phyloP scores from a whole-genome alignment of 2,888 invertebrate genomes.

The Cepaea hortensis region DNA sequence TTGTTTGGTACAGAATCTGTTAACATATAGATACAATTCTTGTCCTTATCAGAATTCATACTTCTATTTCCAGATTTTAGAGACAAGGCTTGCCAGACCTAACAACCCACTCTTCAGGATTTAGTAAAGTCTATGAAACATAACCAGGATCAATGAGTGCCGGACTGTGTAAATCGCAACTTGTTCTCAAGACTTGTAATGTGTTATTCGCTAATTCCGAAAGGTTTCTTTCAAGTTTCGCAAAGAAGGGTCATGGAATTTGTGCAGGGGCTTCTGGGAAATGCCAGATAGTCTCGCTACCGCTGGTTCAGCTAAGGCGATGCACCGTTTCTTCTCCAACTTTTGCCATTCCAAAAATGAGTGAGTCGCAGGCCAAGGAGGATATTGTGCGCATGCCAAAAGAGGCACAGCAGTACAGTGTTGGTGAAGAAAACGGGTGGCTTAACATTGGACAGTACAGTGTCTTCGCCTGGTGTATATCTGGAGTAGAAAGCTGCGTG shows the following conservation, averaged over 20 bases:
- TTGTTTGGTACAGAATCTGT: too few relatives aligned
- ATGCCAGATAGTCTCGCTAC: background rate
- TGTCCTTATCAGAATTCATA: too few relatives aligned
- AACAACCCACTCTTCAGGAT: too few relatives aligned
- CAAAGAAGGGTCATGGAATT: background rate
- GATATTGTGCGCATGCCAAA: slow-evolving; percentile 1
- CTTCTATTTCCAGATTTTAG: too few relatives aligned
- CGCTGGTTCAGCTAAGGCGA: background rate
- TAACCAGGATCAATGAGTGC: background rate
- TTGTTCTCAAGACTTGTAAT: slow-evolving; percentile 25
- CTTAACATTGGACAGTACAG: slow-evolving; percentile 57
- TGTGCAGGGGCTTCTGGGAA: background rate
- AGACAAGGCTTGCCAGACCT: too few relatives aligned
- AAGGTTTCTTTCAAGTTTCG: background rate
- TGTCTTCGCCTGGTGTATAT: slow-evolving; percentile 67
- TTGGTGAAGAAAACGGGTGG: slow-evolving; percentile 50
- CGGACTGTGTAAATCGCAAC: background rate
- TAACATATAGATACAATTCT: too few relatives aligned
- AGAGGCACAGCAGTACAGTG: slow-evolving; percentile 1
- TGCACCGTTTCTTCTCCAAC: slow-evolving; percentile 6
- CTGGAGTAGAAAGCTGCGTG: slow-evolving; percentile 69
- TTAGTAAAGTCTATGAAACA: too few relatives aligned
- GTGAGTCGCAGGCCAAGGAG: background rate
- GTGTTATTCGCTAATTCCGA: slow-evolving; percentile 10
- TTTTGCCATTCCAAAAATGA: slow-evolving; percentile 2